Evolutionary conservation across 2,888 invertebrate species (phyloP).

Genomic region (Pristionchus entomophagus): DNA sequence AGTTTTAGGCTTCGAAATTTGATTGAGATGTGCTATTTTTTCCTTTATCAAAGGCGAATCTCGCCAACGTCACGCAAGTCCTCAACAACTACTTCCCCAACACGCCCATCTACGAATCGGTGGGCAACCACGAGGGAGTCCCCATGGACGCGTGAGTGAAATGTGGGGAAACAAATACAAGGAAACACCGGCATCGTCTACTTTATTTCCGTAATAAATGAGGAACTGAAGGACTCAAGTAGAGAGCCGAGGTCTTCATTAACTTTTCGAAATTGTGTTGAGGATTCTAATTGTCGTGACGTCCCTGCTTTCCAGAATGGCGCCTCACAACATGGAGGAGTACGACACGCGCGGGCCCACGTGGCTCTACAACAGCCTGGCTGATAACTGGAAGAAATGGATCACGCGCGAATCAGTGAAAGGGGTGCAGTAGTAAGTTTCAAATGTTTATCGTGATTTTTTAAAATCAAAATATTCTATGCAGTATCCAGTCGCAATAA

Average conservation of each 20-base stretch:
- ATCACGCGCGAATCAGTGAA: no score
- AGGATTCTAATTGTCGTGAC: background rate
- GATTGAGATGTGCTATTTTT: no score
- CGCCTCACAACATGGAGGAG: no score
- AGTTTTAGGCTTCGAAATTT: no score
- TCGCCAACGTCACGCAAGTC: conserved; percentile 62
- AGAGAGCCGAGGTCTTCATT: no score
- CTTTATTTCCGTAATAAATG: background rate
- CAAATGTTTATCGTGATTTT: background rate
- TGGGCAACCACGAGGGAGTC: conserved; percentile 96
- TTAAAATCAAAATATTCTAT: background rate
- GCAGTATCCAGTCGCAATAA: background rate
- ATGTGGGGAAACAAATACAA: background rate
- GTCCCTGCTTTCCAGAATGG: no score
- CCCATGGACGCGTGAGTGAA: conserved; percentile 89
- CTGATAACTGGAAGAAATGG: no score
- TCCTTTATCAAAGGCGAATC: no score
- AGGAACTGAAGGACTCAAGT: conserved; percentile 56
- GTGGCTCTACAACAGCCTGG: no score
- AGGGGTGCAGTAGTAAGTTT: background rate
- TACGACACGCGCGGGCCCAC: no score
- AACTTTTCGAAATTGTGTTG: no score
- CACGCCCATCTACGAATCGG: conserved; percentile 91
- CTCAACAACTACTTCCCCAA: conserved; percentile 82
- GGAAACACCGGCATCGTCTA: no score